A percentile compares a stretch with the other conserved stretches of the same genome.
phyloP scores from a whole-genome alignment of 2,888 invertebrate genomes.

The Tinea trinotella region DNA sequence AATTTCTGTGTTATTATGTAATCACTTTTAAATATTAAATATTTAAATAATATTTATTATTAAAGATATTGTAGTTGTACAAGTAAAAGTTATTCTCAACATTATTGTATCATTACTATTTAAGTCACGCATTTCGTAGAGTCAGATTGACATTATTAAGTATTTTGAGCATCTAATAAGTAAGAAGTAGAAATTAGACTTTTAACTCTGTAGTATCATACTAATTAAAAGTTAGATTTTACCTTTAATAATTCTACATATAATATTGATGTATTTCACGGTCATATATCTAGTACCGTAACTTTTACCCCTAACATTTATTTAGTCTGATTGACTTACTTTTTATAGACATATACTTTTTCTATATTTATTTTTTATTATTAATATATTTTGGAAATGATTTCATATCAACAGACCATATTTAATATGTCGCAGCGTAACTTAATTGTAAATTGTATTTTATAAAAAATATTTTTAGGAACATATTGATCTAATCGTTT shows the following conservation, averaged over 20 bases:
- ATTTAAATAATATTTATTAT: conserved; percentile 11
- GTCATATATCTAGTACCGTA: background rate
- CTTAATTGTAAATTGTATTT: background rate
- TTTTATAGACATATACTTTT: background rate
- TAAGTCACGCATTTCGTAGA: background rate
- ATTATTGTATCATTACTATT: background rate
- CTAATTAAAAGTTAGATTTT: background rate
- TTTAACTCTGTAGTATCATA: background rate
- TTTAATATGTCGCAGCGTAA: background rate
- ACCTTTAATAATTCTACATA: background rate
- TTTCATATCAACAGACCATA: background rate
- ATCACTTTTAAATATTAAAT: background rate
- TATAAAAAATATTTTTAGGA: background rate
- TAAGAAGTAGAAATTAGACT: background rate
- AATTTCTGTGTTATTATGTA: background rate
- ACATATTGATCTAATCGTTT: background rate
- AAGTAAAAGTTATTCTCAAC: conserved; percentile 22
- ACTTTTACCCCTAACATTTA: background rate
- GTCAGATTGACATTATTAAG: background rate
- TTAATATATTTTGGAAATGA: background rate
- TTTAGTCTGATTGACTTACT: background rate
- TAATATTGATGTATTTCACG: background rate
- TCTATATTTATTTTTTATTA: background rate
- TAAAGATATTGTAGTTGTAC: conserved; percentile 20
- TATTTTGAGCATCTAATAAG: background rate